Conservation (phyloP, 2,888 invertebrate genomes). For the Gandaritis pyraliata region DNA sequence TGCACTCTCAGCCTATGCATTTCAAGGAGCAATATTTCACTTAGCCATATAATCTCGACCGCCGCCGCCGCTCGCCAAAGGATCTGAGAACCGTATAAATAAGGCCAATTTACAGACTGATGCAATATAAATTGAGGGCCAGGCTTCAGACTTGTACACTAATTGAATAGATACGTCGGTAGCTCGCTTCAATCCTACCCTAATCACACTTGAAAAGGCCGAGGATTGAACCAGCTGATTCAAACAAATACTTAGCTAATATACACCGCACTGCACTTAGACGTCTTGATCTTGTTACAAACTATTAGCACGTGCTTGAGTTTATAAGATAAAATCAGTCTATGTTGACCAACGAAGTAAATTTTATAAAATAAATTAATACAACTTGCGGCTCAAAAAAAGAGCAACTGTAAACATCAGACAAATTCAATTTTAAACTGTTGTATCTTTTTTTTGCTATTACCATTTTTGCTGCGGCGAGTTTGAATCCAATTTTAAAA, state of each 20-base stretch:
- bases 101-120: conserved; percentile 69
- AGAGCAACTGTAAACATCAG: too few species aligned
- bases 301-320: conserved; percentile 23
- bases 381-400: too few species aligned
- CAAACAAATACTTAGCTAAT: conserved; percentile 64
- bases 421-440: too few species aligned
- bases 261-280: conserved; percentile 75
- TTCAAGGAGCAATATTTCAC: conserved; percentile 59
- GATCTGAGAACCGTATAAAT: conserved; percentile 62
- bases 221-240: conserved; percentile 60
- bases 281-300: conserved; percentile 60
- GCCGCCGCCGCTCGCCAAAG: conserved; percentile 48
- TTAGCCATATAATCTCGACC: conserved; percentile 59
- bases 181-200: conserved; percentile 76
- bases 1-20: conserved; percentile 40
- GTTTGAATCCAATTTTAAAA: conserved; percentile 26
- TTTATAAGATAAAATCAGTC: neutral
- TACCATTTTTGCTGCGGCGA: conserved; percentile 1
- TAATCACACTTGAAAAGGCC: conserved; percentile 81
- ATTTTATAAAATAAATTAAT: too few species aligned
- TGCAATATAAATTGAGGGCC: conserved; percentile 73
- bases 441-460: too few species aligned
- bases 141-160: conserved; percentile 67
- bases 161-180: conserved; percentile 82
- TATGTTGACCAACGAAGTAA: too few species aligned